Percentiles rank a stretch among this genome's conserved stretches.
Evolutionary conservation across 2,888 invertebrate species (phyloP).

Genomic region (Hydropsyche betteni): DNA sequence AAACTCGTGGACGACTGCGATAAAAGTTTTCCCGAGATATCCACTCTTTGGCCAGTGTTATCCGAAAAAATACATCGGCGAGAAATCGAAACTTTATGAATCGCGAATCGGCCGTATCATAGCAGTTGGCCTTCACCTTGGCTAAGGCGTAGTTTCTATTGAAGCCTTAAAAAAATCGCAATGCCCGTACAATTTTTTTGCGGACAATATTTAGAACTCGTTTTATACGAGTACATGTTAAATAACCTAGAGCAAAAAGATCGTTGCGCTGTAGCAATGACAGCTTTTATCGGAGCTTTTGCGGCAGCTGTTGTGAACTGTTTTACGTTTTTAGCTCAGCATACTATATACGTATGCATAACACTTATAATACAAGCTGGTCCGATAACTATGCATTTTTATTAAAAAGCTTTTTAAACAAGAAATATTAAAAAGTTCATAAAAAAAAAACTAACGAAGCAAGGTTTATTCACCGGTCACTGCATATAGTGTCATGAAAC

Average conservation of each 20-base stretch:
- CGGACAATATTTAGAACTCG: constrained; percentile 6
- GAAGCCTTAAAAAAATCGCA: constrained; percentile 8
- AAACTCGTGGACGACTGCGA: background rate
- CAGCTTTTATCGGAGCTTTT: background rate
- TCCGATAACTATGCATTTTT: too few species aligned
- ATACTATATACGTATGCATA: background rate
- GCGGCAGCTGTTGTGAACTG: background rate
- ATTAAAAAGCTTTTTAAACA: too few species aligned
- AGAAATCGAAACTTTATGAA: background rate
- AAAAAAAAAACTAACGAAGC: too few species aligned
- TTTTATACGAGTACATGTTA: background rate
- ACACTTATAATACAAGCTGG: background rate
- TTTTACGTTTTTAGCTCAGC: background rate
- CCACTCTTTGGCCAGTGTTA: background rate
- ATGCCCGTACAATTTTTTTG: background rate
- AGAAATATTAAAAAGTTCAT: too few species aligned
- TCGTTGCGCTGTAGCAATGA: background rate
- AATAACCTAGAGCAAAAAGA: background rate
- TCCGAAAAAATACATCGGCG: background rate
- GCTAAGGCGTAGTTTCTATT: constrained; percentile 9
- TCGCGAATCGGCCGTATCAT: background rate
- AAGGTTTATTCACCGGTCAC: too few species aligned
- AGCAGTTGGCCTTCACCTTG: constrained; percentile 30
- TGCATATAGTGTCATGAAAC: too few species aligned
- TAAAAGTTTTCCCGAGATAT: constrained; percentile 9